These are phyloP conservation scores for Brachynemurus nebulosus DNA, from an alignment of 2,888 invertebrate species.

Conservation along the genomic window DNA sequence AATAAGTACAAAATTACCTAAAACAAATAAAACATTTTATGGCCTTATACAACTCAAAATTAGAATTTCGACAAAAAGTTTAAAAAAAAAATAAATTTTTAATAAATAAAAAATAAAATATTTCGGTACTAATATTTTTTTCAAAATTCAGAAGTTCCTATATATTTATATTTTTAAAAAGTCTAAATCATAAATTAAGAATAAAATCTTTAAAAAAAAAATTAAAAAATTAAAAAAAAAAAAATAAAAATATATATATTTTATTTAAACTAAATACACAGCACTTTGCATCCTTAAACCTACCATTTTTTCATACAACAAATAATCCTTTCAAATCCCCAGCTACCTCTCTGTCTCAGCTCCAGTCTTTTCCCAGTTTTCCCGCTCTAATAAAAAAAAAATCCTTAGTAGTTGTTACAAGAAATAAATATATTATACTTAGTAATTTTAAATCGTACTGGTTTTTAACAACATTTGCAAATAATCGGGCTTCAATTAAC, in stretches of 20 bases:
- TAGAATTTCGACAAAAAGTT: neutral
- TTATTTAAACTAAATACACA: neutral
- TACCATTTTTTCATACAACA: neutral
- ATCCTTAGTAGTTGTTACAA: constrained; percentile 1
- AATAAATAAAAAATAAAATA: neutral
- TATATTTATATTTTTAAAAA: neutral
- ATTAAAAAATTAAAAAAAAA: neutral
- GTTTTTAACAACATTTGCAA: constrained; percentile 4
- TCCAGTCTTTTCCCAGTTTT: neutral
- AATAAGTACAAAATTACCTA: too few relatives aligned
- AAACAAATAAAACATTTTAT: neutral
- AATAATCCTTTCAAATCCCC: neutral
- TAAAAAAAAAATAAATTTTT: constrained; percentile 1
- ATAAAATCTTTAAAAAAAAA: constrained; percentile 1
- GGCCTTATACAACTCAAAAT: neutral
- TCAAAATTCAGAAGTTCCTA: neutral
- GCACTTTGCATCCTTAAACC: neutral
- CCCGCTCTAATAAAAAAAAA: neutral
- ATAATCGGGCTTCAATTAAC: constrained; percentile 2
- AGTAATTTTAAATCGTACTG: constrained; percentile 1
- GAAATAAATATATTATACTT: neutral
- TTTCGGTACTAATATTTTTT: constrained; percentile 3
- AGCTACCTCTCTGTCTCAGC: constrained; percentile 4
- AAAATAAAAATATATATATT: neutral
- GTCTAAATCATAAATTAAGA: neutral